phyloP scores from a whole-genome alignment of 2,113 vertebrate species.

The Psilopsiagon aymara region DNA sequence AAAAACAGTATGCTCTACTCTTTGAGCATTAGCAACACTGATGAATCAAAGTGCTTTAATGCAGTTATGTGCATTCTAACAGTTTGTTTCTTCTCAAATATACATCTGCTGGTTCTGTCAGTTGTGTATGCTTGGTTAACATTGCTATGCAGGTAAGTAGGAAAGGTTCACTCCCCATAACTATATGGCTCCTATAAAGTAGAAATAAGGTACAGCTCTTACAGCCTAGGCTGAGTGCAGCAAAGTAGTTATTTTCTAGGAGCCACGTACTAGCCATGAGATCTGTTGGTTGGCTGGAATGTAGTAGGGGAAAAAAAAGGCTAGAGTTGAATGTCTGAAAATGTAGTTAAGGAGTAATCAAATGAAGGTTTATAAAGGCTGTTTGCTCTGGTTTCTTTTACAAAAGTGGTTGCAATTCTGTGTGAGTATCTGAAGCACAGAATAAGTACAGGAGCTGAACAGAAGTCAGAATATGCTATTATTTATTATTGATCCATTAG shows the following conservation, averaged over 20 bases:
- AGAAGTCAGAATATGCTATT: background rate
- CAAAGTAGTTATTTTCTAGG: background rate
- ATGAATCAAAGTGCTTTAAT: background rate
- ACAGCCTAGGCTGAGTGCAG: background rate
- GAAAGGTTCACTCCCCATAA: background rate
- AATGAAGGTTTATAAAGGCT: background rate
- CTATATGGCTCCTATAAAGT: background rate
- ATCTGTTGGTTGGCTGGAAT: background rate
- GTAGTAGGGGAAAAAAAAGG: background rate
- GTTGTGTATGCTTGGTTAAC: background rate
- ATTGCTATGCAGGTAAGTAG: background rate
- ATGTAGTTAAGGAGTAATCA: background rate
- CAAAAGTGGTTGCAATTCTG: background rate
- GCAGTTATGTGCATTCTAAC: background rate
- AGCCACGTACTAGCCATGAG: fast-evolving
- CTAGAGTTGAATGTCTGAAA: background rate
- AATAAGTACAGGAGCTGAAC: background rate
- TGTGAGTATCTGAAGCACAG: background rate
- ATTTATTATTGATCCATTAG: background rate
- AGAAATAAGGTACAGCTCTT: background rate
- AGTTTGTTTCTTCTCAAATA: background rate
- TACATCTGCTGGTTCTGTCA: background rate
- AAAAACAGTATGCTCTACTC: background rate
- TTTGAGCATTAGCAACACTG: background rate
- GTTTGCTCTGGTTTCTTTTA: background rate